Evolutionary conservation across 1,140 invertebrate genomes (phyloP).

Genomic region (Zophobas atratus): DNA sequence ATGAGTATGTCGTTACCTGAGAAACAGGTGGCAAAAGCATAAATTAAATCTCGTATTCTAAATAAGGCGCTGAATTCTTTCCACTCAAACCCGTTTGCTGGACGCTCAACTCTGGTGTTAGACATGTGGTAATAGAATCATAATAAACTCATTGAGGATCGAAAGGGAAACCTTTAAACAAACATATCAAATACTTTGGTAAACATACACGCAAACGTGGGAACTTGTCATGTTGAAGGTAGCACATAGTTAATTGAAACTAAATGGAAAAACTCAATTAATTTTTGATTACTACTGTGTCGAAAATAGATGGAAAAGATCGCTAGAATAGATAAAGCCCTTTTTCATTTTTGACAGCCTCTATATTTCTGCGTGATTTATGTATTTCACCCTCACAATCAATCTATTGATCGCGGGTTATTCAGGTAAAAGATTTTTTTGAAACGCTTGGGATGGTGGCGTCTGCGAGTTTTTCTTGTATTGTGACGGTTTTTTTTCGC

Average conservation of each 20-base stretch:
- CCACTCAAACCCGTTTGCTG: background rate
- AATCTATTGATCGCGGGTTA: background rate
- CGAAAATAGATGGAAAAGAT: background rate
- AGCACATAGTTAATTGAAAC: background rate
- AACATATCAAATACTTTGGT: background rate
- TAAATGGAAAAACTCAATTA: constrained; percentile 7
- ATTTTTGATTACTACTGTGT: constrained; percentile 2
- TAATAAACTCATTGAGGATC: background rate
- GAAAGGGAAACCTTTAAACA: background rate
- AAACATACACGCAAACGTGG: background rate
- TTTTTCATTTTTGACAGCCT: constrained; percentile 24
- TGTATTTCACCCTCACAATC: constrained; percentile 3
- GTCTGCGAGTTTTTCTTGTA: no score
- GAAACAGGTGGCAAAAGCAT: constrained; percentile 21
- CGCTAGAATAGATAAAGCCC: constrained; percentile 12
- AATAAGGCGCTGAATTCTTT: constrained; percentile 19
- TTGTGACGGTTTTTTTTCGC: no score
- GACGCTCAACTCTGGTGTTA: background rate
- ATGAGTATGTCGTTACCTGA: constrained; percentile 6
- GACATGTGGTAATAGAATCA: background rate
- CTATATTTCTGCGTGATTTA: constrained; percentile 32
- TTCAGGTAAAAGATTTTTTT: no score
- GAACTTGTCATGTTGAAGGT: background rate
- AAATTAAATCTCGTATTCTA: constrained; percentile 13
- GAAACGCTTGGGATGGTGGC: no score